phyloP scores from a whole-genome alignment of 37 sponge, comb jelly and placozoan species.

The Chondrilla cf. caribensis region DNA sequence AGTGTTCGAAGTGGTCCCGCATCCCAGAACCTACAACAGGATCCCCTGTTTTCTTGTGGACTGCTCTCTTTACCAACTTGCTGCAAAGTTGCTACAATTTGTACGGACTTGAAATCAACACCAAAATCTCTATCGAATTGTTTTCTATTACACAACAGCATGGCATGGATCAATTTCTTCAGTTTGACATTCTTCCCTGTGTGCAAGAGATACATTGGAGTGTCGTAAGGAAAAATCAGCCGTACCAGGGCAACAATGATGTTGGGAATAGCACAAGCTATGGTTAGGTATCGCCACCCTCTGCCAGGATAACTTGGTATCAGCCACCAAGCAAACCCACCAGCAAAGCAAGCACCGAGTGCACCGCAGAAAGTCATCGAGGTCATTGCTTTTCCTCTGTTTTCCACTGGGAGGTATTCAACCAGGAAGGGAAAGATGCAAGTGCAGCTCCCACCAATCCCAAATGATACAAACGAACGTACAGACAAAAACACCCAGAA shows the following conservation, averaged over 20 bases:
- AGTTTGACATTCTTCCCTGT: neutral
- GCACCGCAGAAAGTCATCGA: constrained; percentile 17
- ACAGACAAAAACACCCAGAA: constrained; percentile 24
- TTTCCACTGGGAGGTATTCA: constrained; percentile 46
- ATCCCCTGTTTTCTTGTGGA: neutral
- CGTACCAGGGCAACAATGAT: neutral
- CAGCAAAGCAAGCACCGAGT: constrained; percentile 30
- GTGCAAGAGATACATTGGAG: constrained; percentile 2
- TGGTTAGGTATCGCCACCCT: constrained; percentile 14
- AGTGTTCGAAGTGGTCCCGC: neutral
- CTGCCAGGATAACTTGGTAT: constrained; percentile 34
- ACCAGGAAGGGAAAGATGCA: constrained; percentile 24
- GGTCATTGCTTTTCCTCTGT: constrained; percentile 34
- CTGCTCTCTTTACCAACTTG: neutral
- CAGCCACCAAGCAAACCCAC: constrained; percentile 62
- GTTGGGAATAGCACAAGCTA: constrained; percentile 18
- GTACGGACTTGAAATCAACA: neutral
- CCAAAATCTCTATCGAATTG: constrained; percentile 1
- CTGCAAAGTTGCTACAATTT: neutral
- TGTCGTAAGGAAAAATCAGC: constrained; percentile 10
- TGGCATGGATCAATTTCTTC: neutral
- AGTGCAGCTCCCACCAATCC: constrained; percentile 15
- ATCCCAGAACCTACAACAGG: neutral
- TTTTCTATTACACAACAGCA: constrained; percentile 11
- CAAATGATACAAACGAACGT: constrained; percentile 25